phyloP scores from a whole-genome alignment of 2,888 invertebrate species.

The Phoenoteleia sp. region DNA sequence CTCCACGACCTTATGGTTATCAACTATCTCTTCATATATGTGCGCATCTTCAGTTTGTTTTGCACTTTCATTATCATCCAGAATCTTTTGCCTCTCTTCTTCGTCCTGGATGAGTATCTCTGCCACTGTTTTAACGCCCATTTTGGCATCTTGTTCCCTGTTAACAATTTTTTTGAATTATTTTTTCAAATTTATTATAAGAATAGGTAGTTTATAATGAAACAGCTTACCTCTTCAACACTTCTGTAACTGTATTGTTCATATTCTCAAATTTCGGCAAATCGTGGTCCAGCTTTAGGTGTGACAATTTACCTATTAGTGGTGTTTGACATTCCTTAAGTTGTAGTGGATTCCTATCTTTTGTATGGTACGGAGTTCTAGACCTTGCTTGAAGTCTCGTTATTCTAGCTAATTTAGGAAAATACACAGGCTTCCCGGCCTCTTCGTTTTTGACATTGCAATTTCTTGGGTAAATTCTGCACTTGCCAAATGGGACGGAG shows the following conservation, averaged over 20 bases:
- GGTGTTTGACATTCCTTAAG: constrained; percentile 79
- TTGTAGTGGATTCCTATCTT: constrained; percentile 77
- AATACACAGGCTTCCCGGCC: constrained; percentile 73
- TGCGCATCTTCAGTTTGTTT: constrained; percentile 75
- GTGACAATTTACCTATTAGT: constrained; percentile 81
- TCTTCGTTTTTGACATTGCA: constrained; percentile 74
- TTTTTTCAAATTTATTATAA: neutral
- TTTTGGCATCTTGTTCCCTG: constrained; percentile 81
- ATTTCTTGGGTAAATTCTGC: constrained; percentile 75
- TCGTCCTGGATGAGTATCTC: constrained; percentile 82
- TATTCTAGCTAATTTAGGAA: constrained; percentile 83
- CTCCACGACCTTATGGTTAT: neutral
- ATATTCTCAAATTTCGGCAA: constrained; percentile 81
- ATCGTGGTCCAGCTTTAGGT: constrained; percentile 83
- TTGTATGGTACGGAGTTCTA: constrained; percentile 83
- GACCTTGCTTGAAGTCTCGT: constrained; percentile 82
- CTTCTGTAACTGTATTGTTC: constrained; percentile 83
- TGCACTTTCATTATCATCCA: constrained; percentile 60
- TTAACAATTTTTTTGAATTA: constrained; percentile 15
- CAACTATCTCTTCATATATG: constrained; percentile 71
- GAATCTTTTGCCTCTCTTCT: constrained; percentile 80
- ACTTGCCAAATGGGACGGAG: constrained; percentile 78
- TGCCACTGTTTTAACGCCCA: constrained; percentile 81
- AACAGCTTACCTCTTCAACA: constrained; percentile 82
- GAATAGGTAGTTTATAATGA: no score